A percentile compares a stretch with the other conserved stretches of the same genome.
Evolutionary conservation across 2,797 vertebrate genomes (phyloP).

Genomic region (Alosa sapidissima): DNA sequence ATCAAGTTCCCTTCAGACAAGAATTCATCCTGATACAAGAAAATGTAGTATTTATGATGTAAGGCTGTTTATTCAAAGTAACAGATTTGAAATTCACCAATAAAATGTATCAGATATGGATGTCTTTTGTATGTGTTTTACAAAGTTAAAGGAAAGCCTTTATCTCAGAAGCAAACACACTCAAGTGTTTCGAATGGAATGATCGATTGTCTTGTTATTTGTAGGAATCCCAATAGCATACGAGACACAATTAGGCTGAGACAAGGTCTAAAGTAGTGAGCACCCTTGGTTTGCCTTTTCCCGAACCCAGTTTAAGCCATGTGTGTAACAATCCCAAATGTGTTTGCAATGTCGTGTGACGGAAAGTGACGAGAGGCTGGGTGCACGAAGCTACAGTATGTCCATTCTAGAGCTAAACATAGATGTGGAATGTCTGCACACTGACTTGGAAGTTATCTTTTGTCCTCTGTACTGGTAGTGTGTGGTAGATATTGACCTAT

Average conservation of each 20-base stretch:
- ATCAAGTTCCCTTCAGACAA: conserved; percentile 14
- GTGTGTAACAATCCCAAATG: conserved; percentile 1
- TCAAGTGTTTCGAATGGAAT: background rate
- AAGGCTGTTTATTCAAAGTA: conserved; percentile 9
- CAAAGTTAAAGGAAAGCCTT: conserved; percentile 12
- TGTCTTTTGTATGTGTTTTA: conserved; percentile 26
- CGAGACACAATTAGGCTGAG: background rate
- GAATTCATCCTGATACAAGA: background rate
- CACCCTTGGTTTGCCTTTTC: conserved; percentile 8
- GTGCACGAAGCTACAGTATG: background rate
- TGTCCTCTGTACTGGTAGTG: background rate
- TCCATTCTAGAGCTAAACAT: background rate
- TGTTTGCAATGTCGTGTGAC: background rate
- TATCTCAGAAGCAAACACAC: background rate
- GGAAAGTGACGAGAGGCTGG: background rate
- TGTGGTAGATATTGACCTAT: background rate
- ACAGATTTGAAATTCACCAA: conserved; percentile 14
- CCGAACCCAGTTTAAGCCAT: conserved; percentile 11
- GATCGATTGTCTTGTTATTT: background rate
- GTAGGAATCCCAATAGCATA: background rate
- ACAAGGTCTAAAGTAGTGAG: background rate
- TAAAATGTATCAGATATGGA: conserved; percentile 20
- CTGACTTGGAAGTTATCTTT: background rate
- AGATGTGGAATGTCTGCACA: background rate
- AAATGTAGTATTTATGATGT: conserved; percentile 19